phyloP scores from a whole-genome alignment of 2,888 invertebrate species.

The Tuberolachnus salignus region DNA sequence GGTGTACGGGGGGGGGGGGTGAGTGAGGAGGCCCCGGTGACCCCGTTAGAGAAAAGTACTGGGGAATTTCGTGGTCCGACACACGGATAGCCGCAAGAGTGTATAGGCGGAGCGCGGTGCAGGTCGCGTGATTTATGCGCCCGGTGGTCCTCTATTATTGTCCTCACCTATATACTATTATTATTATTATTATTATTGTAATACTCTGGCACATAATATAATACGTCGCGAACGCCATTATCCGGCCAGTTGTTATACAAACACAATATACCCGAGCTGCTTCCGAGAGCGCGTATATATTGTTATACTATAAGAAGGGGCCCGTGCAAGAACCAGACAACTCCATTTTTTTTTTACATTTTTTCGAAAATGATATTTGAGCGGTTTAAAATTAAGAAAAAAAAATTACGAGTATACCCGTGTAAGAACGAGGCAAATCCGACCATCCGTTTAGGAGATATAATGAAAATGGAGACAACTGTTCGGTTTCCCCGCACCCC shows the following conservation, averaged over 20 bases:
- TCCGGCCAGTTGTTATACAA: conserved; percentile 35
- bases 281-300: background rate
- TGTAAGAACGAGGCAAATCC: too few species aligned
- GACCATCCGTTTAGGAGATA: background rate
- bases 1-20: background rate
- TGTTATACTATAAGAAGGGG: too few species aligned
- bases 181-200: background rate
- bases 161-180: conserved; percentile 26
- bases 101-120: background rate
- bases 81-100: too few species aligned
- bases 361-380: too few species aligned
- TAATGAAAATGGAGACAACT: too few species aligned
- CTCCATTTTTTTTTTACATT: too few species aligned
- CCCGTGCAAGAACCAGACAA: too few species aligned
- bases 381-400: too few species aligned
- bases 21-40: conserved; percentile 3
- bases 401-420: too few species aligned
- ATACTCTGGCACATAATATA: background rate
- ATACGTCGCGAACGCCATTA: conserved; percentile 32
- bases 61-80: conserved; percentile 29
- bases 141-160: conserved; percentile 45
- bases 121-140: conserved; percentile 49
- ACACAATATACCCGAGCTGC: too few species aligned
- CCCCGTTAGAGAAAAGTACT: conserved; percentile 50
- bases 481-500: too few species aligned